Conservation (phyloP, 2,113 vertebrate species). For the Ochotona curzoniae region DNA sequence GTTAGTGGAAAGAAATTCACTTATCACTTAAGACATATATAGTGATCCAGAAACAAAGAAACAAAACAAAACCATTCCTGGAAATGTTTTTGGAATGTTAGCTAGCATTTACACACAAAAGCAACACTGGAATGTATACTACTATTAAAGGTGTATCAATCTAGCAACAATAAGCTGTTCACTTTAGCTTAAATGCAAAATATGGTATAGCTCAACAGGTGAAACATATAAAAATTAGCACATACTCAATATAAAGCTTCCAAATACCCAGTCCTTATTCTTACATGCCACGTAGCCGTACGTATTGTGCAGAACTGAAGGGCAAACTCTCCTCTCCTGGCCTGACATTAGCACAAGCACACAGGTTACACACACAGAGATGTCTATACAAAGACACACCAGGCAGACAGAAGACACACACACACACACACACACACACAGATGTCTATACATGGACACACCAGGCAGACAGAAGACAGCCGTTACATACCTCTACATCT, state of each 20-base stretch:
- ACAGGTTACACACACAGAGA: background rate
- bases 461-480: background rate
- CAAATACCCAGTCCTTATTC: constrained; percentile 19
- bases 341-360: constrained; percentile 10
- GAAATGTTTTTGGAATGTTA: constrained; percentile 12
- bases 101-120: constrained; percentile 55
- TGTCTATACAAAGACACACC: background rate
- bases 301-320: background rate
- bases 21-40: background rate
- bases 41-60: background rate
- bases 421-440: background rate
- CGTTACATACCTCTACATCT: constrained; percentile 94
- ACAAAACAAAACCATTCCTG: background rate
- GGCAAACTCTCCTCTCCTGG: constrained; percentile 20
- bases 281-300: background rate
- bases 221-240: constrained; percentile 44
- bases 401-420: constrained; percentile 1
- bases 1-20: background rate
- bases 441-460: background rate
- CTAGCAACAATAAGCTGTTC: constrained; percentile 26
- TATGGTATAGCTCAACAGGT: background rate
- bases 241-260: constrained; percentile 26
- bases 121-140: background rate
- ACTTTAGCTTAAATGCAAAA: constrained; percentile 52
- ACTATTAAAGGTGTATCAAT: background rate